Evolutionary conservation across 2,888 invertebrate species (phyloP), one percentile per base, ranked within the genome.

Genomic region (Malacosoma neustria): DNA sequence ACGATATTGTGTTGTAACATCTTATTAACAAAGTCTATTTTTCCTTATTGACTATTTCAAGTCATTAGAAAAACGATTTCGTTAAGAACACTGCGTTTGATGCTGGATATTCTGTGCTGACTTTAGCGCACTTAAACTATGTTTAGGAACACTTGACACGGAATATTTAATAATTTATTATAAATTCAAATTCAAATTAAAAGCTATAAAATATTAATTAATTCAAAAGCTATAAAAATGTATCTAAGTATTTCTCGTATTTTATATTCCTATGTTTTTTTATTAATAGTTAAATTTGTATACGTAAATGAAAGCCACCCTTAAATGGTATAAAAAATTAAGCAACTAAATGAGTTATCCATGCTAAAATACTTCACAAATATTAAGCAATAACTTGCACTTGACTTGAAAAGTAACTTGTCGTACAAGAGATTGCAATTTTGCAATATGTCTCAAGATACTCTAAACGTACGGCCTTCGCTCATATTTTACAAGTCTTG

Each of bases 361-460:
- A 9, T 7, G 39, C 42, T 43, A 15, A 49, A 47, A 44, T 39
- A 43, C 30, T 13, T 29, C 9, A 9, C 14, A n/a, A 22, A 35
- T 13, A 30, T 59, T 57, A 48, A 42, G 54, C 46, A 57, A 61
- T 38, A 3, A 38, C 36, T 29, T 49, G 49, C 48, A 45, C 47
- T 59, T 54, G 54, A 45, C 47, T 59, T 54, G 54, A 46, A 54
- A 56, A 48, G 48, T 42, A 48, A 40, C 47, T 46, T 45, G 51
- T 38, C 47, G 51, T 55, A 72, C 63, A 62, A 50, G 72, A 65
- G 65, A 66, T 65, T 51, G 57, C 40, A 40, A 51, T 66, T 64
- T 64, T 41, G 66, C 62, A 68, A 73, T 50, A 49, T 57, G 57
- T 70, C 70, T 61, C 52, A 53, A 49, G 68, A 68, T 57, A 22